These are phyloP conservation scores for Oegoconia quadripuncta DNA, from an alignment of 2,888 invertebrate genomes.

Conservation along the genomic window DNA sequence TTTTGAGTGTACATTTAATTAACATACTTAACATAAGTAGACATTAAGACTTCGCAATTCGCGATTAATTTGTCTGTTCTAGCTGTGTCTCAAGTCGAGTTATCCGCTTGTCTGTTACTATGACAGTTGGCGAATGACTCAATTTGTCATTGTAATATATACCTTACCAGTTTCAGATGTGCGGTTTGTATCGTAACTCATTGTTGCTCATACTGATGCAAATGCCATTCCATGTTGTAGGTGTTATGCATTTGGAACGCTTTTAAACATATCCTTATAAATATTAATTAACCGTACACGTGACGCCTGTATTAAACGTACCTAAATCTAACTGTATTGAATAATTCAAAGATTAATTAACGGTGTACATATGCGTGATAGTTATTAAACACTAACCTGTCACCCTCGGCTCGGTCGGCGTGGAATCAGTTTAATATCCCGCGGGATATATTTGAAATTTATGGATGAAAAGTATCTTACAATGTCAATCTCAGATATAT, in stretches of 20 bases:
- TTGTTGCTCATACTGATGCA: constrained; percentile 47
- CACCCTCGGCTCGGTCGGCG: too few species aligned
- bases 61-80: constrained; percentile 10
- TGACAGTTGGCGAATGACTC: constrained; percentile 38
- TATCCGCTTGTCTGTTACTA: constrained; percentile 32
- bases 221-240: constrained; percentile 46
- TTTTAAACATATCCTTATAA: constrained; percentile 50
- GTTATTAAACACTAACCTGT: too few species aligned
- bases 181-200: constrained; percentile 28
- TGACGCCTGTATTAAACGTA: constrained; percentile 35
- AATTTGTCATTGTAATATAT: constrained; percentile 44
- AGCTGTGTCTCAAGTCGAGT: constrained; percentile 21
- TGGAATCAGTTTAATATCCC: too few species aligned
- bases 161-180: constrained; percentile 38
- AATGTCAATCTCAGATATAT: too few species aligned
- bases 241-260: constrained; percentile 54
- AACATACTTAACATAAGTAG: constrained; percentile 17
- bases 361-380: too few species aligned
- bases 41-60: constrained; percentile 22
- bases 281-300: constrained; percentile 43
- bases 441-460: too few species aligned
- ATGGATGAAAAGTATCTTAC: too few species aligned
- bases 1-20: constrained; percentile 9
- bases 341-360: constrained; percentile 26
- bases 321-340: constrained; percentile 31